phyloP scores from a whole-genome alignment of 2,113 vertebrate species.

The Echinops telfairi region DNA sequence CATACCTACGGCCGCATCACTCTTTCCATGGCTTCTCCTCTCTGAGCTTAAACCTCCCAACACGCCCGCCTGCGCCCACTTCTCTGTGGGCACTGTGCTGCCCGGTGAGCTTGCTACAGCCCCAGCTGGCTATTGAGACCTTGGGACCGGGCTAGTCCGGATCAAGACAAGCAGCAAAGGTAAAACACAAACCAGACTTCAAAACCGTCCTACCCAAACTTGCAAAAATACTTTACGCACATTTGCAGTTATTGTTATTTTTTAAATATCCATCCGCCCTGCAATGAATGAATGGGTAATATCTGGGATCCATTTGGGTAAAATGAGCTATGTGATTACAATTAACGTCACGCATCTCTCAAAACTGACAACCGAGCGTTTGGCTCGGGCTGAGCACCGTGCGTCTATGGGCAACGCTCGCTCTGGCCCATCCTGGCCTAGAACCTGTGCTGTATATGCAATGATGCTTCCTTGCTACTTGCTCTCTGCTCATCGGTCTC shows the following conservation, averaged over 20 bases:
- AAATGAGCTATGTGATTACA: background rate
- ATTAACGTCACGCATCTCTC: background rate
- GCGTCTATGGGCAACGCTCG: too few relatives aligned
- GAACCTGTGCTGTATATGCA: too few relatives aligned
- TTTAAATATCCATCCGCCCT: background rate
- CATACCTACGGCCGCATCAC: background rate
- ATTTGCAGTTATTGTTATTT: too few relatives aligned
- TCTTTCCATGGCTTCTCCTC: background rate
- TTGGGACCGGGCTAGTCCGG: background rate
- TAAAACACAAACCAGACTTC: background rate
- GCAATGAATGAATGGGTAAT: too few relatives aligned
- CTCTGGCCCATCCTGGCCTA: too few relatives aligned
- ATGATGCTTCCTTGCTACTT: too few relatives aligned
- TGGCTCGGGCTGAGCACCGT: too few relatives aligned
- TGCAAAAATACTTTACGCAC: background rate
- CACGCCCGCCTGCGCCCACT: background rate
- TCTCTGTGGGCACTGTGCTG: rapidly evolving
- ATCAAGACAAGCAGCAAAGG: too few relatives aligned
- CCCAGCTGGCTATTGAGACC: rapidly evolving
- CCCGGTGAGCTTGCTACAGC: background rate
- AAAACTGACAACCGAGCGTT: too few relatives aligned
- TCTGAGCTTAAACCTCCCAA: background rate
- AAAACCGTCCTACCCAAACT: background rate
- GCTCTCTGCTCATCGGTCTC: too few relatives aligned
- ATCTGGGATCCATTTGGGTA: background rate